phyloP scores from a whole-genome alignment of 2,888 invertebrate species.

The Thereva unica region DNA sequence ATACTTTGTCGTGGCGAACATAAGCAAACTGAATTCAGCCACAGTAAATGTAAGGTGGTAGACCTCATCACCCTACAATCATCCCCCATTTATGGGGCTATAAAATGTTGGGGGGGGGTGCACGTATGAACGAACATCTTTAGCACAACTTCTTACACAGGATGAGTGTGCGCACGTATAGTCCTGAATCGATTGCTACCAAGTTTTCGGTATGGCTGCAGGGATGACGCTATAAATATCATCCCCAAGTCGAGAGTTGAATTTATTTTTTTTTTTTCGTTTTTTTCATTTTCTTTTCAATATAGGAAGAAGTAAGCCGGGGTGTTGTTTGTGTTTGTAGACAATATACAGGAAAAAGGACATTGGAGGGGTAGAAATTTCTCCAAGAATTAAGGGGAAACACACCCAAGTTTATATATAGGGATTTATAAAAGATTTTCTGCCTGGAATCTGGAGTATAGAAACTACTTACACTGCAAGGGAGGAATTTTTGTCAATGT shows the following conservation, averaged over 20 bases:
- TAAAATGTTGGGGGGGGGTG: background rate
- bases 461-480: slow-evolving; percentile 5
- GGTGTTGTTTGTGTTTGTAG: slow-evolving; percentile 11
- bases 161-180: slow-evolving; percentile 21
- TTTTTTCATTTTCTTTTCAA: slow-evolving; percentile 3
- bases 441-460: background rate
- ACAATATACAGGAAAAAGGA: background rate
- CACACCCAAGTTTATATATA: slow-evolving; percentile 15
- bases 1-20: background rate
- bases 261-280: slow-evolving; percentile 10
- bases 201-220: slow-evolving; percentile 31
- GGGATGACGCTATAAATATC: slow-evolving; percentile 16
- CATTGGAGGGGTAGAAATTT: background rate
- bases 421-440: background rate
- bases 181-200: slow-evolving; percentile 31
- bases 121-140: slow-evolving; percentile 28
- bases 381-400: slow-evolving; percentile 17
- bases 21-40: slow-evolving; percentile 19
- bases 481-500: background rate
- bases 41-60: slow-evolving; percentile 25
- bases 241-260: slow-evolving; percentile 3
- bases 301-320: slow-evolving; percentile 16
- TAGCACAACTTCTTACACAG: slow-evolving; percentile 4
- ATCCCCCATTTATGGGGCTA: background rate
- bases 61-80: slow-evolving; percentile 5